phyloP scores from a whole-genome alignment of 2,113 vertebrate genomes.

The Hirundichthys speculiger region DNA sequence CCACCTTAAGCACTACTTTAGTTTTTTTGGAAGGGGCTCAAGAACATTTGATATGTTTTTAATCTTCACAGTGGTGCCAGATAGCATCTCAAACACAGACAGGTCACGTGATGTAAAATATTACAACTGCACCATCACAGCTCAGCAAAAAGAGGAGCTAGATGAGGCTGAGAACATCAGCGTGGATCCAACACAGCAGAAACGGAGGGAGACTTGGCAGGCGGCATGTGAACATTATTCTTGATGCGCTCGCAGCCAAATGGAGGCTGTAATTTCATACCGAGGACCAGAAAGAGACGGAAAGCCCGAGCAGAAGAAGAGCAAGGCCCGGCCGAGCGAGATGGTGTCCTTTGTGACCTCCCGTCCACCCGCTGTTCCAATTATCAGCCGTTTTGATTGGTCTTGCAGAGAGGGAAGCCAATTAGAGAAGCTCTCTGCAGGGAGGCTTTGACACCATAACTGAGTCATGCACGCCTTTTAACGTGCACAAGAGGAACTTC shows the following conservation, averaged over 20 bases:
- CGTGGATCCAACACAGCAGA: background rate
- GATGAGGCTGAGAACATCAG: slow-evolving; percentile 1
- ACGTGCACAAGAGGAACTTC: background rate
- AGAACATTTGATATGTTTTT: too few species aligned
- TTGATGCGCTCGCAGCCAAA: slow-evolving; percentile 29
- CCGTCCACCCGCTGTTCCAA: slow-evolving; percentile 16
- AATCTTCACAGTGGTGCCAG: too few species aligned
- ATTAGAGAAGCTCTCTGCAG: slow-evolving; percentile 44
- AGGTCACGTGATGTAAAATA: too few species aligned
- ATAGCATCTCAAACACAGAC: too few species aligned
- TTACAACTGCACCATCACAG: too few species aligned
- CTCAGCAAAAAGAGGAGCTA: too few species aligned
- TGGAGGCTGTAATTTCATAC: slow-evolving; percentile 17
- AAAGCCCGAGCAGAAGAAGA: background rate
- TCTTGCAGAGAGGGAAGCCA: slow-evolving; percentile 36
- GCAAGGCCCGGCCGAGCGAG: background rate
- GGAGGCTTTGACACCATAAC: slow-evolving; percentile 28
- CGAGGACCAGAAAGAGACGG: background rate
- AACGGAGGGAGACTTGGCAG: slow-evolving; percentile 11
- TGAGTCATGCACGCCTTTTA: slow-evolving; percentile 6
- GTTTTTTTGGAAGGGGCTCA: too few species aligned
- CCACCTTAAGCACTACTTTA: too few species aligned
- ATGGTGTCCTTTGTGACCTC: slow-evolving; percentile 24
- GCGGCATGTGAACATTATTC: slow-evolving; percentile 1
- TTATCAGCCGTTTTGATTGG: slow-evolving; percentile 52